A percentile compares a stretch with the other conserved stretches of the same genome.
phyloP scores from a whole-genome alignment of 53 echinoderm and acorn worm species.

The Stichopus horrens region DNA sequence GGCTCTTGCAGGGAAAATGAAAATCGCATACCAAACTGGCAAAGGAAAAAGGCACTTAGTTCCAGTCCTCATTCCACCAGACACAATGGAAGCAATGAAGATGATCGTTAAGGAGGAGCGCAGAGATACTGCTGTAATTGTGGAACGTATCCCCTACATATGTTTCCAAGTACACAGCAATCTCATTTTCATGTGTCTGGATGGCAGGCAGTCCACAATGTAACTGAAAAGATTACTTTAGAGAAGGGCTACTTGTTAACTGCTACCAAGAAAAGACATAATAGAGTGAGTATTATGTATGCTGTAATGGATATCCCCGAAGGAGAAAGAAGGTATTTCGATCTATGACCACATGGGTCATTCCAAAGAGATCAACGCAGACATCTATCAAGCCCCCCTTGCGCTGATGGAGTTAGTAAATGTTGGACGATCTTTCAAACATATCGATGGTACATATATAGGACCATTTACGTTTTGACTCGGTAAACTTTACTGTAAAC shows the following conservation, averaged over 20 bases:
- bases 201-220: slow-evolving; percentile 29
- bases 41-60: slow-evolving; percentile 64
- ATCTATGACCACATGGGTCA: slow-evolving; percentile 67
- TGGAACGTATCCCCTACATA: neutral
- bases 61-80: slow-evolving; percentile 54
- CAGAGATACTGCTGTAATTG: slow-evolving; percentile 17
- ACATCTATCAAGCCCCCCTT: slow-evolving; percentile 71
- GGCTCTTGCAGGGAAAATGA: slow-evolving; percentile 46
- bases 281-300: slow-evolving; percentile 54
- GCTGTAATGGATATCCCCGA: slow-evolving; percentile 53
- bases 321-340: slow-evolving; percentile 45
- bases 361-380: slow-evolving; percentile 49
- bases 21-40: slow-evolving; percentile 67
- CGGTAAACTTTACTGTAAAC: no score
- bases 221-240: slow-evolving; percentile 1
- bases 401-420: slow-evolving; percentile 46
- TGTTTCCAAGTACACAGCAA: slow-evolving; percentile 29
- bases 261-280: slow-evolving; percentile 63
- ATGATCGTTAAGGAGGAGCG: slow-evolving; percentile 7
- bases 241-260: slow-evolving; percentile 34
- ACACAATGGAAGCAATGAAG: slow-evolving; percentile 57
- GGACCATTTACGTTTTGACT: no score
- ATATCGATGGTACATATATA: neutral
- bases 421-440: slow-evolving; percentile 49
- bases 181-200: slow-evolving; percentile 33